Evolutionary conservation across 2,797 vertebrate species (phyloP).

Genomic region (Eulemur albifrons): DNA sequence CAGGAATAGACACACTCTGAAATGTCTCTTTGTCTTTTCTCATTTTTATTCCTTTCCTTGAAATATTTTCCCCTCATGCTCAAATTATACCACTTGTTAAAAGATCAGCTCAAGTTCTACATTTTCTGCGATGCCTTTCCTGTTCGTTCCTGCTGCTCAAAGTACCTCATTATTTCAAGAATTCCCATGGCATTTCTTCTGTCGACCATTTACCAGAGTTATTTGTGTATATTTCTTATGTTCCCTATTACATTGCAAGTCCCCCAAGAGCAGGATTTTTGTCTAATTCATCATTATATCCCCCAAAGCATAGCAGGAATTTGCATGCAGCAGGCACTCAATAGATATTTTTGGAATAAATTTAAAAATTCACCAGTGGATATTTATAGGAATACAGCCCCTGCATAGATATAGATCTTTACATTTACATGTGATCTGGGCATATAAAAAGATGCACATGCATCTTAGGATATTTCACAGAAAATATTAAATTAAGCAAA

Average conservation of each 20-base stretch:
- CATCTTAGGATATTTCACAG: background rate
- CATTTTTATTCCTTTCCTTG: background rate
- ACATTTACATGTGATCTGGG: background rate
- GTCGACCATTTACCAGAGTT: background rate
- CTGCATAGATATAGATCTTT: background rate
- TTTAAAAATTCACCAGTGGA: background rate
- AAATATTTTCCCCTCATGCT: background rate
- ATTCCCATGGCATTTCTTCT: slow-evolving; percentile 15
- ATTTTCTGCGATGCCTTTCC: background rate
- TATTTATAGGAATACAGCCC: background rate
- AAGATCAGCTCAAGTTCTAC: background rate
- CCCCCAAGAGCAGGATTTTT: background rate
- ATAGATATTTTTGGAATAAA: background rate
- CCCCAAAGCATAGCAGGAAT: background rate
- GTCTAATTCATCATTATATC: background rate
- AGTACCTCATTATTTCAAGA: slow-evolving; percentile 58
- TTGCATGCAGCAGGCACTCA: background rate
- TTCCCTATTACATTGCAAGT: background rate
- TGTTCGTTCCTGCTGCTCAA: background rate
- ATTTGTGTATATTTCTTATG: background rate
- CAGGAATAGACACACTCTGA: background rate
- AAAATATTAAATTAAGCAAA: slow-evolving; percentile 8
- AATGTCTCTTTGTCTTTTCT: background rate
- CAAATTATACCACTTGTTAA: background rate
- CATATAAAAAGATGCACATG: background rate